phyloP scores from a whole-genome alignment of 2,113 vertebrate genomes.

The Bubo bubo region DNA sequence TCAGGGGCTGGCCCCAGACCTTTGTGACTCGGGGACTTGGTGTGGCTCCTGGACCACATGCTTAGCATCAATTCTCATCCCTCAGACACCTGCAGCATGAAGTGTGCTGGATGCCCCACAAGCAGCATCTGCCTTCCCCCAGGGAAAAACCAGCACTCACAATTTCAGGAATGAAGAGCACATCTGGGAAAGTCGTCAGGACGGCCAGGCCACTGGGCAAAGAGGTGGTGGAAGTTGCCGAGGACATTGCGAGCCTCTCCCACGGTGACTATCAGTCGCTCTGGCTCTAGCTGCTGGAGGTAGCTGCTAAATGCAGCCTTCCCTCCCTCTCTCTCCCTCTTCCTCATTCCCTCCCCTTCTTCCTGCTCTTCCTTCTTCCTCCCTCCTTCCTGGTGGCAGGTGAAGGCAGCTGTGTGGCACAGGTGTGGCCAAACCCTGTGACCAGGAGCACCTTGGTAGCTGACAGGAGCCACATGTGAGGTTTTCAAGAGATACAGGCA shows the following conservation, averaged over 20 bases:
- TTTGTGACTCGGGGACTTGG: background rate
- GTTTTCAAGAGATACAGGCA: background rate
- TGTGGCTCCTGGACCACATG: rapidly evolving
- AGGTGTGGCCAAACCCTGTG: background rate
- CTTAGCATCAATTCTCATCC: background rate
- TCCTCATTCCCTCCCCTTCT: background rate
- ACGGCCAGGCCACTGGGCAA: slow-evolving; percentile 31
- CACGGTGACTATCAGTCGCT: rapidly evolving
- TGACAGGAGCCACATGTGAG: background rate
- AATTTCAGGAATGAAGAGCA: slow-evolving; percentile 51
- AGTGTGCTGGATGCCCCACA: rapidly evolving
- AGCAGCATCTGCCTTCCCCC: background rate
- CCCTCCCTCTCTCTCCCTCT: background rate
- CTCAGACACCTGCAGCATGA: background rate
- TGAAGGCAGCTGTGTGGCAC: background rate
- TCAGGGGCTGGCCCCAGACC: background rate
- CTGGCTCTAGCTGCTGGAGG: background rate
- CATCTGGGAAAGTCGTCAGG: slow-evolving; percentile 37
- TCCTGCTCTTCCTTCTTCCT: background rate
- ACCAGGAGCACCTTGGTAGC: background rate
- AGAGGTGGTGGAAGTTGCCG: background rate
- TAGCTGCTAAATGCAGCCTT: background rate
- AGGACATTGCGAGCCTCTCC: background rate
- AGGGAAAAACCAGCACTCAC: background rate
- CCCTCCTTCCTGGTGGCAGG: background rate